Base-by-base conservation (phyloP, 2,113 vertebrate genomes). In the Elephas maximus region DNA sequence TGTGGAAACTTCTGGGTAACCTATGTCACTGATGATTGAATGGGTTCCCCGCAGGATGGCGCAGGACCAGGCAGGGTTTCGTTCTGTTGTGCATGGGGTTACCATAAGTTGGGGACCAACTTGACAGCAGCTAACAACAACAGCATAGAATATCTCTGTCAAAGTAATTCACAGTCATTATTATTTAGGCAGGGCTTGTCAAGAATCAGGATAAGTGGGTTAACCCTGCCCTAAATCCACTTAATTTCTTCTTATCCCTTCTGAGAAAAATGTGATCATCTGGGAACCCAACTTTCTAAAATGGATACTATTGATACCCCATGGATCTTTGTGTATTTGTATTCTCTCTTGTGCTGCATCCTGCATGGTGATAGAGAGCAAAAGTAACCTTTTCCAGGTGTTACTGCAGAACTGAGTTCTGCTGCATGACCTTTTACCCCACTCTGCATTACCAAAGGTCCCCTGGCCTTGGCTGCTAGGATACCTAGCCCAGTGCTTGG, bases 361-460 rank as follows among this genome's bases (percentile, higher is more conserved):
- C 53, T 88, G 60, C 28, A 44, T 62, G 33, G 28, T 83, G 76
- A 26, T 15, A 45, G 37, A 88, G 26, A 94, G 77, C 57, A 62
- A 79, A 89, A 51, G 88, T 85, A 67, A 67, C 41, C 28, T 79
- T 80, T 63, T 45, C 60, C 28, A 37, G n/a, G 21, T 87, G 3
- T 41, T 21, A 41, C 80, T 84, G 12, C 93, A 41, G 69, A 30
- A 9, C 24, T 90, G 77, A 95, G 3, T 83, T 89, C 44, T 78
- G 30, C 21, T 84, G 21, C 69, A 21, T 93, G 21, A 60, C 48
- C 94, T 93, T 87, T 83, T 26, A 26, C 21, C 33, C 67, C 9
- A 37, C 30, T 91, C 62, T 84, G 44, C n/a, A 74, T 94, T 94
- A 83, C 73, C 82, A 91, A 81, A 94, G 67, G 44, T 92, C n/a